phyloP scores from a whole-genome alignment of 2,797 vertebrate species.

The Cercopithecus petaurista region DNA sequence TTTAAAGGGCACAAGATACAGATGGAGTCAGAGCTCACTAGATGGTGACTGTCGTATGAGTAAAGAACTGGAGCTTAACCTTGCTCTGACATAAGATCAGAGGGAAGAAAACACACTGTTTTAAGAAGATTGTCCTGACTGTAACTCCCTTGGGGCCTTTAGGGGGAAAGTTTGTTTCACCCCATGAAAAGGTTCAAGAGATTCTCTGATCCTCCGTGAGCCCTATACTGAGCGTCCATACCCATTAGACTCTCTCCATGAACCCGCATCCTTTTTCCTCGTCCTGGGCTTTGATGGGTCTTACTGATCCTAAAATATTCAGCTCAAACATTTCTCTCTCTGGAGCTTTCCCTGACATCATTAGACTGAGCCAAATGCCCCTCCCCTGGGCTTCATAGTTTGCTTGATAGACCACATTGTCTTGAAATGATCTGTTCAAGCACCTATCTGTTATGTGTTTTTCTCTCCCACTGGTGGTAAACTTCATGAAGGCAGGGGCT shows the following conservation, averaged over 20 bases:
- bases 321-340: conserved; percentile 24
- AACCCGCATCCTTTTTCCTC: neutral
- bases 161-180: neutral
- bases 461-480: neutral
- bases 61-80: neutral
- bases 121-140: too few species aligned
- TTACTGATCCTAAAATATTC: neutral
- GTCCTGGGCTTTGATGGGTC: neutral
- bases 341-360: neutral
- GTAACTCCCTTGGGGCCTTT: too few species aligned
- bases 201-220: neutral
- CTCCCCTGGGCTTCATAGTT: neutral
- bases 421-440: neutral
- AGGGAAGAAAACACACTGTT: too few species aligned
- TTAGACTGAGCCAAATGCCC: neutral
- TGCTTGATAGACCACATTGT: neutral
- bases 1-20: neutral
- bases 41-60: neutral
- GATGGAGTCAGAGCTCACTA: neutral
- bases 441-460: neutral
- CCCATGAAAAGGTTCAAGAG: neutral
- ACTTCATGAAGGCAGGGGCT: neutral
- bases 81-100: too few species aligned
- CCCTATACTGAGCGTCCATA: neutral
- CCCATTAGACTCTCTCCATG: neutral